Evolutionary conservation across 2,113 vertebrate genomes (phyloP).

Genomic region (Salvator merianae): DNA sequence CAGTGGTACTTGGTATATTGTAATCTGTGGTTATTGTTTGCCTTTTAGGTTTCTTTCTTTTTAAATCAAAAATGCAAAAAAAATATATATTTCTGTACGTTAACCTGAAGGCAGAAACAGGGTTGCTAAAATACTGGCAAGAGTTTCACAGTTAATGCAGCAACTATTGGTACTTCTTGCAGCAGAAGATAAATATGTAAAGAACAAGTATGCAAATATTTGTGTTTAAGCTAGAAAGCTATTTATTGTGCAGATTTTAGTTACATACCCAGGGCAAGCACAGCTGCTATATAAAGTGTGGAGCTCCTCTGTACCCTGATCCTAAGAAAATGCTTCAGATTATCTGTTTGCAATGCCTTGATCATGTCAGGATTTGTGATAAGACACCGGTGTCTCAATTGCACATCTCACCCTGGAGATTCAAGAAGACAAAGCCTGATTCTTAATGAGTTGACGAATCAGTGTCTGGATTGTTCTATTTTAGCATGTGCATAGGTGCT

Average conservation of each 20-base stretch:
- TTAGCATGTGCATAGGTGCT: neutral
- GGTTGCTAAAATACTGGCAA: slow-evolving; percentile 50
- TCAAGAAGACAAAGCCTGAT: neutral
- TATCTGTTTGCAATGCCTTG: neutral
- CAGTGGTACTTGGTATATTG: slow-evolving; percentile 49
- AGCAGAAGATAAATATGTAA: neutral
- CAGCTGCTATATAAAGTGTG: neutral
- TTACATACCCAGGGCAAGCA: neutral
- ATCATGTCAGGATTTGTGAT: neutral
- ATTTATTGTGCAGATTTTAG: neutral
- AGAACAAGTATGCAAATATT: neutral
- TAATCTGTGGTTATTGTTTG: slow-evolving; percentile 53
- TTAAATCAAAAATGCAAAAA: slow-evolving; percentile 21
- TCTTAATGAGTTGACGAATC: neutral
- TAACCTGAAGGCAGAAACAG: slow-evolving; percentile 51
- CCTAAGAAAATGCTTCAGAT: neutral
- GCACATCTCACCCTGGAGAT: neutral
- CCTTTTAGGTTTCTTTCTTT: slow-evolving; percentile 15
- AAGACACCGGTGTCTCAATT: neutral
- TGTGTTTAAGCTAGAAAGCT: no score
- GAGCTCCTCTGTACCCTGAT: neutral
- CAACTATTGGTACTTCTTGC: neutral
- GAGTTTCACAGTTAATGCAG: neutral
- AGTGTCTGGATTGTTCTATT: neutral
- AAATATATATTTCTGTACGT: slow-evolving; percentile 55